Evolutionary conservation across 2,888 invertebrate genomes (phyloP).

Genomic region (Pemphredon lugubris): DNA sequence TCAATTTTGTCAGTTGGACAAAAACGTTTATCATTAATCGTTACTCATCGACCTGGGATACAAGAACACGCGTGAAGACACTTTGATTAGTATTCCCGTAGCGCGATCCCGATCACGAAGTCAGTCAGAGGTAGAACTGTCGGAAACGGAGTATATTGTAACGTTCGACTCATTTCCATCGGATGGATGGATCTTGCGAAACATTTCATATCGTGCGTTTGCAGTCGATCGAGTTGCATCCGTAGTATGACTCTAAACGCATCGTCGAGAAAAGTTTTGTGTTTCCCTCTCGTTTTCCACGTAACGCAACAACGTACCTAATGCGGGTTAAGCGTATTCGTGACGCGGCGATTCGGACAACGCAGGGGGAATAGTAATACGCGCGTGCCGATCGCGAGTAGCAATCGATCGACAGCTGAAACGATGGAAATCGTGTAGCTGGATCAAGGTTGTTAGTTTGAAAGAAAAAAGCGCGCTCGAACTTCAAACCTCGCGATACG

Average conservation of each 20-base stretch:
- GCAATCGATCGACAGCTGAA: background rate
- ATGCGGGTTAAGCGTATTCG: conserved; percentile 70
- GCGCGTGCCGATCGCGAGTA: background rate
- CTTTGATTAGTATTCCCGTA: background rate
- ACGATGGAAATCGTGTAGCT: background rate
- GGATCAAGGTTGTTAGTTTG: conserved; percentile 1
- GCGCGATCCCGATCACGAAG: background rate
- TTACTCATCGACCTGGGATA: no score
- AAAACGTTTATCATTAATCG: no score
- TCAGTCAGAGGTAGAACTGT: background rate
- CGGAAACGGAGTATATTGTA: background rate
- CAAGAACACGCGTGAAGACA: background rate
- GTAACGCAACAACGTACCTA: conserved; percentile 31
- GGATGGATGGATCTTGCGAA: background rate
- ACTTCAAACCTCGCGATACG: no score
- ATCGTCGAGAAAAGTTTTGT: background rate
- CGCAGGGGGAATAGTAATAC: conserved; percentile 14
- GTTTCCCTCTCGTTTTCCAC: conserved; percentile 1
- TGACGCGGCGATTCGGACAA: conserved; percentile 52
- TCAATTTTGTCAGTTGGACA: no score
- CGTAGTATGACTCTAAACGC: background rate
- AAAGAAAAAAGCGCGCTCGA: no score
- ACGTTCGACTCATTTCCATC: background rate
- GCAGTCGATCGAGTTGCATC: no score
- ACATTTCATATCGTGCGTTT: background rate